A percentile compares a stretch with the other conserved stretches of the same genome.
phyloP scores from a whole-genome alignment of 2,888 invertebrate genomes.

The Trachelus stipa region DNA sequence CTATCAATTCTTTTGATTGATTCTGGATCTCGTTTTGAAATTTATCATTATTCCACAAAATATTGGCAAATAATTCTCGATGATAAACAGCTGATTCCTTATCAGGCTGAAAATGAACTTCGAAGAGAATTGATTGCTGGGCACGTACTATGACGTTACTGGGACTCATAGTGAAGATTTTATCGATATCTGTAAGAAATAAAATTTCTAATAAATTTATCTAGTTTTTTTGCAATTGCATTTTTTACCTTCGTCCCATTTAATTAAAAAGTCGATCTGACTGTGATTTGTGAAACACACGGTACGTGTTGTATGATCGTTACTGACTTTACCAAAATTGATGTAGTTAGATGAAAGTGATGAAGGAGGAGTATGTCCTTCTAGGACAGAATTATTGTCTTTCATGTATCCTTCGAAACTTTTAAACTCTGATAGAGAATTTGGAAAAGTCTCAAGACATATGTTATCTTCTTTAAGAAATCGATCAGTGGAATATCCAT shows the following conservation, averaged over 20 bases:
- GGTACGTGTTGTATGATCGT: conserved; percentile 29
- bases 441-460: conserved; percentile 30
- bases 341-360: conserved; percentile 54
- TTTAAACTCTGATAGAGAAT: conserved; percentile 26
- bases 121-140: conserved; percentile 53
- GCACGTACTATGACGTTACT: conserved; percentile 42
- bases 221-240: neutral
- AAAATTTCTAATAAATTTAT: neutral
- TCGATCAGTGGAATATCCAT: conserved; percentile 40
- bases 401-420: conserved; percentile 56
- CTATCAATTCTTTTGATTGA: conserved; percentile 3
- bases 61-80: conserved; percentile 51
- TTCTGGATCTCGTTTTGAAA: neutral
- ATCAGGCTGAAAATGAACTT: conserved; percentile 57
- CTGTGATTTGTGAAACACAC: conserved; percentile 49
- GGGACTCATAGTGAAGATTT: conserved; percentile 56
- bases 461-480: conserved; percentile 16
- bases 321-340: conserved; percentile 54
- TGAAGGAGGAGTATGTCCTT: conserved; percentile 41
- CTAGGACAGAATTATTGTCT: conserved; percentile 37
- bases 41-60: conserved; percentile 46
- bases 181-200: conserved; percentile 45
- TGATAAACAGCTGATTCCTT: conserved; percentile 48
- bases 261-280: conserved; percentile 35
- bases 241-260: conserved; percentile 48